Evolutionary conservation across 2,888 invertebrate species (phyloP).

Genomic region (Maniola hyperantus): DNA sequence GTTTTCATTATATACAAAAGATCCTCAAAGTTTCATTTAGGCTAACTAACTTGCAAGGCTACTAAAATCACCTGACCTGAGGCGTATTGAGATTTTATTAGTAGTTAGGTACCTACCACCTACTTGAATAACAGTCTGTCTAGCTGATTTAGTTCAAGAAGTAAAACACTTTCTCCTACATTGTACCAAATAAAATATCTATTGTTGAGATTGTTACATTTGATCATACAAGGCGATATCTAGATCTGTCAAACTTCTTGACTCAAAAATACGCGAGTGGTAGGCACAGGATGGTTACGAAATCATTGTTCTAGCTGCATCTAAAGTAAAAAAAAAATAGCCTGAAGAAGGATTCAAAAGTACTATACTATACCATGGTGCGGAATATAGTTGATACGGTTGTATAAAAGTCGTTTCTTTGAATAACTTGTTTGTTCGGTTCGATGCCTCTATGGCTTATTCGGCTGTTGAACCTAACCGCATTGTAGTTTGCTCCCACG

Average conservation of each 20-base stretch:
- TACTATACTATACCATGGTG: not conserved
- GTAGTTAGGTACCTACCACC: not conserved
- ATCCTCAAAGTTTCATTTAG: no score
- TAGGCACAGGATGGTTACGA: no score
- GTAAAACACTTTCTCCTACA: not conserved
- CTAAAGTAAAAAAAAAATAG: no score
- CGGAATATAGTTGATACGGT: slow-evolving; percentile 19
- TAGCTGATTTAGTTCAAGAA: not conserved
- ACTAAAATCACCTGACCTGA: not conserved
- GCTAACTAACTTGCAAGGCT: not conserved
- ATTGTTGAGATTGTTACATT: not conserved
- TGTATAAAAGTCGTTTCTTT: slow-evolving; percentile 39
- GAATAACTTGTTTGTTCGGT: slow-evolving; percentile 41
- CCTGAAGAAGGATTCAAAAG: no score
- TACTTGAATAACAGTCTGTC: not conserved
- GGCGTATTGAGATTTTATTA: not conserved
- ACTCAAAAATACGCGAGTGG: no score
- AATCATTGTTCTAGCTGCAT: no score
- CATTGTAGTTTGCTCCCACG: slow-evolving; percentile 66
- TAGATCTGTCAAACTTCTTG: no score
- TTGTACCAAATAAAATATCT: not conserved
- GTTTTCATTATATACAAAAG: no score
- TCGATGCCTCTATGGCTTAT: slow-evolving; percentile 46
- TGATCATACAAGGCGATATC: no score
- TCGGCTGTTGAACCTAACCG: slow-evolving; percentile 69